Evolutionary conservation across 2,113 vertebrate species (phyloP).

Genomic region (Penelope pileata): DNA sequence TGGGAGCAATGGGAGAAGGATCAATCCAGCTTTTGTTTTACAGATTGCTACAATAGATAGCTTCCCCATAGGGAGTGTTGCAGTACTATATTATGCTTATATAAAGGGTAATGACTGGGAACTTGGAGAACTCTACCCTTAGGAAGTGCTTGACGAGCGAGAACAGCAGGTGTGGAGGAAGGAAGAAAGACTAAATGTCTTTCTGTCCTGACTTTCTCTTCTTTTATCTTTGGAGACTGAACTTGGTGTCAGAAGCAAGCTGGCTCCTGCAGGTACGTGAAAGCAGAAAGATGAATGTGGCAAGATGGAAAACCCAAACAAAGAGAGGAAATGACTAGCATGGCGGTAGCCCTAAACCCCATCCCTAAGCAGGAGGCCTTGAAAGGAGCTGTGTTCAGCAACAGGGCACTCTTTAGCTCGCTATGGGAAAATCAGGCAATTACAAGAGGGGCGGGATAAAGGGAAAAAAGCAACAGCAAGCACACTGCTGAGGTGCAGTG

Average conservation of each 20-base stretch:
- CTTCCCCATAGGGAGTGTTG: conserved; percentile 29
- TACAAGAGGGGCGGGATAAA: not conserved
- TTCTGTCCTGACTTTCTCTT: conserved; percentile 39
- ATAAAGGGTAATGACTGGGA: conserved; percentile 62
- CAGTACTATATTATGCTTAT: conserved; percentile 51
- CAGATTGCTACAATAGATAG: conserved; percentile 49
- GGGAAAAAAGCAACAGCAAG: not conserved
- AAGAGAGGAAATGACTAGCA: not conserved
- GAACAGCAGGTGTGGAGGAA: conserved; percentile 53
- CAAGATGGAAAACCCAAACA: not conserved
- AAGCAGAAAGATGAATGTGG: not conserved
- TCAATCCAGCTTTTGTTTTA: conserved; percentile 66
- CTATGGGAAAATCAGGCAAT: not conserved
- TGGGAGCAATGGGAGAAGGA: conserved; percentile 20
- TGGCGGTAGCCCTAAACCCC: not conserved
- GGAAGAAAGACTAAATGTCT: conserved; percentile 39
- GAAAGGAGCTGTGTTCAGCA: not conserved
- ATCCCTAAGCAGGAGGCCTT: not conserved
- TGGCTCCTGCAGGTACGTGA: not conserved
- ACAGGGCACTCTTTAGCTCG: not conserved
- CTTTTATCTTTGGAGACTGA: conserved; percentile 42
- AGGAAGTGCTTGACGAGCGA: not conserved
- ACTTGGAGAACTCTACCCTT: conserved; percentile 42
- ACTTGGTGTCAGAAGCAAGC: not conserved
- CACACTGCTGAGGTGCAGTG: not conserved